Evolutionary conservation across 2,888 invertebrate genomes (phyloP).

Genomic region (Lycophotia porphyrea): DNA sequence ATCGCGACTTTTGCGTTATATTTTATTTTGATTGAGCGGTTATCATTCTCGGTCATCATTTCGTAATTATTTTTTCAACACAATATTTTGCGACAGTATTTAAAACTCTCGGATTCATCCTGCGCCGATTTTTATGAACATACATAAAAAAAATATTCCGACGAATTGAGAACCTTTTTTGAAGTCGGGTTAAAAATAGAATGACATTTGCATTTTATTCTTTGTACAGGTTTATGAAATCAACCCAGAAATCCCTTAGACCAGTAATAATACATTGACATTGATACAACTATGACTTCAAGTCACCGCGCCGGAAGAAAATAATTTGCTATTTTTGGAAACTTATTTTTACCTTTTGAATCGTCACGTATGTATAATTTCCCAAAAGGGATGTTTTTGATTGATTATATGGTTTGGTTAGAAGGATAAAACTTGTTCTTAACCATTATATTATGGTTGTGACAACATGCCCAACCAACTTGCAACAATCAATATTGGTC

Average conservation of each 20-base stretch:
- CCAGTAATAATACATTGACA: not conserved
- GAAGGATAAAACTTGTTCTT: not conserved
- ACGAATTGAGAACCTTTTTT: too few relatives aligned
- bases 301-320: too few relatives aligned
- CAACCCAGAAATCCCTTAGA: not conserved
- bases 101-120: not conserved
- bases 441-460: not conserved
- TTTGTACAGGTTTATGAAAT: not conserved
- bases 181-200: too few relatives aligned
- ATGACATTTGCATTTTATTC: not conserved
- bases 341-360: too few relatives aligned
- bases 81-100: not conserved
- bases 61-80: slow-evolving; percentile 19
- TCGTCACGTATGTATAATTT: not conserved
- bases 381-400: not conserved
- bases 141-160: too few relatives aligned
- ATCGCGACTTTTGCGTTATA: slow-evolving; percentile 35
- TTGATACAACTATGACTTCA: too few relatives aligned
- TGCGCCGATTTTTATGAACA: not conserved
- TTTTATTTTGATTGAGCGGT: slow-evolving; percentile 16
- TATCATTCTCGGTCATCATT: slow-evolving; percentile 13
- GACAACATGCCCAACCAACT: not conserved
- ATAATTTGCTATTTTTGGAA: too few relatives aligned
- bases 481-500: slow-evolving; percentile 2
- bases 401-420: not conserved